Percentiles rank a stretch among this genome's conserved stretches.
Evolutionary conservation across 2,113 vertebrate species (phyloP).

Genomic region (Mandrillus leucophaeus): DNA sequence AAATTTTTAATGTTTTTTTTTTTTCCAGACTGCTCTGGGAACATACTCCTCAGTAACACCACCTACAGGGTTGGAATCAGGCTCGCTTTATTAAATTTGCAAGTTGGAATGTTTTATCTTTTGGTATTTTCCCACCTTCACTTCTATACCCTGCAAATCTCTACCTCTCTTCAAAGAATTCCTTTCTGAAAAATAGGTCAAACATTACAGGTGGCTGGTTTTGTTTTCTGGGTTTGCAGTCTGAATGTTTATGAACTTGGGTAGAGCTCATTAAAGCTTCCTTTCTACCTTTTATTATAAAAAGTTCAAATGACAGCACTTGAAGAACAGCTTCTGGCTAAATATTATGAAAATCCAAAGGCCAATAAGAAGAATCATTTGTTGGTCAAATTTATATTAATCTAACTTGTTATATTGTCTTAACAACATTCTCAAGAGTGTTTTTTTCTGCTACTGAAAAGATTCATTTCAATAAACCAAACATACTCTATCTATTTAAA

Average conservation of each 20-base stretch:
- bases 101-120: constrained; percentile 40
- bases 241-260: constrained; percentile 75
- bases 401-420: constrained; percentile 77
- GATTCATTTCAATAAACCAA: constrained; percentile 67
- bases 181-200: constrained; percentile 76
- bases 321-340: constrained; percentile 78
- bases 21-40: constrained; percentile 19
- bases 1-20: not conserved
- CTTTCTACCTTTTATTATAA: constrained; percentile 75
- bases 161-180: constrained; percentile 57
- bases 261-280: constrained; percentile 77
- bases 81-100: constrained; percentile 20
- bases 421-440: constrained; percentile 62
- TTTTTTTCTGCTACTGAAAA: constrained; percentile 66
- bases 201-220: constrained; percentile 73
- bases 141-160: constrained; percentile 55
- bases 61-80: not conserved
- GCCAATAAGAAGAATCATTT: constrained; percentile 74
- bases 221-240: constrained; percentile 79
- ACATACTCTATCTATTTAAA: constrained; percentile 67
- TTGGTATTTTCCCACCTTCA: constrained; percentile 20
- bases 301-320: constrained; percentile 75
- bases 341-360: constrained; percentile 80
- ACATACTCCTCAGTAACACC: constrained; percentile 6
- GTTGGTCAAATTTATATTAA: constrained; percentile 75